phyloP scores from a whole-genome alignment of 2,797 vertebrate species.

The Sebastes kiyomatsui region DNA sequence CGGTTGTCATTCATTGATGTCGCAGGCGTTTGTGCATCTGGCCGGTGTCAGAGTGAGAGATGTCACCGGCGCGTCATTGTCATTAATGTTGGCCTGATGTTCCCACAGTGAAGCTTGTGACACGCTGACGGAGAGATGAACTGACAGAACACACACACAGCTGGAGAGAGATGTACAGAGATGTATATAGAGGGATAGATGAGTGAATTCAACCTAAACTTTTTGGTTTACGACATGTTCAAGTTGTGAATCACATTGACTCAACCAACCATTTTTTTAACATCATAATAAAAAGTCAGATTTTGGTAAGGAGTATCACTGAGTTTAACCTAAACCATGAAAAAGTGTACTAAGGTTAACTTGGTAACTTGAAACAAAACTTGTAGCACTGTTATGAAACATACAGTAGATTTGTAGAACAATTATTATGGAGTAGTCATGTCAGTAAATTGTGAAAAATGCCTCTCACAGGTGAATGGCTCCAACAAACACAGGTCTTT shows the following conservation, averaged over 20 bases:
- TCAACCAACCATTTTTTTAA: background rate
- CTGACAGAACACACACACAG: background rate
- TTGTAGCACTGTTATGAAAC: background rate
- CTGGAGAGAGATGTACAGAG: background rate
- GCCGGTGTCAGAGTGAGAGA: constrained; percentile 60
- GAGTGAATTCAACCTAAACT: background rate
- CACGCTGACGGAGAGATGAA: constrained; percentile 1
- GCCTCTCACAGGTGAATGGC: background rate
- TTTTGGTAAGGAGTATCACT: too few relatives aligned
- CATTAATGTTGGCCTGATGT: constrained; percentile 57
- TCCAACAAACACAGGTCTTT: too few relatives aligned
- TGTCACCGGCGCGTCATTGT: constrained; percentile 61
- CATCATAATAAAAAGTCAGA: background rate
- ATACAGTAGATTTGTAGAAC: background rate
- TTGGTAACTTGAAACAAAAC: background rate
- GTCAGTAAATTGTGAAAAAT: background rate
- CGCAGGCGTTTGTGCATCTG: constrained; percentile 62
- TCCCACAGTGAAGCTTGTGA: constrained; percentile 30
- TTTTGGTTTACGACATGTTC: background rate
- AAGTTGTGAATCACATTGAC: background rate
- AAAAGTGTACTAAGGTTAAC: background rate
- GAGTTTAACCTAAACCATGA: background rate
- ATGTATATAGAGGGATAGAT: background rate
- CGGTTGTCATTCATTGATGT: constrained; percentile 30
- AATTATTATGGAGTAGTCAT: background rate